These are phyloP conservation scores for Alouatta caraya DNA, from an alignment of 2,797 vertebrate species.

Conservation along the genomic window DNA sequence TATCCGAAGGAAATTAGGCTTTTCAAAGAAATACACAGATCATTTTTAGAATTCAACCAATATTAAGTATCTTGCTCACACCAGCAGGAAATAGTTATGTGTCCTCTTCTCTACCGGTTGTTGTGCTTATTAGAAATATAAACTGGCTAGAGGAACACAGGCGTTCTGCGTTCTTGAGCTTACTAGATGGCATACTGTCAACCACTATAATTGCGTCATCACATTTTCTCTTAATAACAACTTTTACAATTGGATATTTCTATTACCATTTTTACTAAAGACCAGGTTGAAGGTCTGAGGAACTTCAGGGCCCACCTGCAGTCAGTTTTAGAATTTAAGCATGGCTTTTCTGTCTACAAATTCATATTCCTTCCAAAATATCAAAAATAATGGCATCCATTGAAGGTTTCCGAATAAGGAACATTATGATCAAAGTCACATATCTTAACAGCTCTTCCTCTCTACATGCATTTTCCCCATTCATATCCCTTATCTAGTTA, in stretches of 20 bases:
- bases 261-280: background rate
- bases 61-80: background rate
- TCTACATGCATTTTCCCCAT: background rate
- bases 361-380: background rate
- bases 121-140: background rate
- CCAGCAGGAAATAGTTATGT: background rate
- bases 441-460: background rate
- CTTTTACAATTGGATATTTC: background rate
- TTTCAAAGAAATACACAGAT: background rate
- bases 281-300: background rate
- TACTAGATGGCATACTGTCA: background rate
- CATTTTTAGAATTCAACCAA: background rate
- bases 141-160: background rate
- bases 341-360: background rate
- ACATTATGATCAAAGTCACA: background rate
- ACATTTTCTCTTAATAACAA: background rate
- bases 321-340: background rate
- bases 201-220: background rate
- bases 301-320: background rate
- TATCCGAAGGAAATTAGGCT: constrained; percentile 16
- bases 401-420: background rate
- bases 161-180: background rate
- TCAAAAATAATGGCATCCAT: background rate
- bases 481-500: background rate
- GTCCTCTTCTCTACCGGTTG: background rate